Percentiles rank a stretch among this genome's conserved stretches.
phyloP scores from a whole-genome alignment of 2,888 invertebrate species.

The Parochlus steinenii region DNA sequence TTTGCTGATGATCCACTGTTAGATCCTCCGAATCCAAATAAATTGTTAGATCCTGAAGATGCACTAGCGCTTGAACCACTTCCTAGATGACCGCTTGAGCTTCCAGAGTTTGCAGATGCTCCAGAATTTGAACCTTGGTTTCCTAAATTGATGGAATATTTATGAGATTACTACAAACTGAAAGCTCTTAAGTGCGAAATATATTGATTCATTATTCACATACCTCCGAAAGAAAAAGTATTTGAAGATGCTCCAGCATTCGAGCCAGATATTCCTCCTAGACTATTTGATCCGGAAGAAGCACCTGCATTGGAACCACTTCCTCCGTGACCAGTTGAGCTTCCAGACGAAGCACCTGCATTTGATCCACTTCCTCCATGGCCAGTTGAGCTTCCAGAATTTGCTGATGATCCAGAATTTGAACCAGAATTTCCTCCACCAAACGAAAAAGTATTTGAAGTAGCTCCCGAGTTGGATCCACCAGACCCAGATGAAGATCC shows the following conservation, averaged over 20 bases:
- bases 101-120: no score
- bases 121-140: no score
- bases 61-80: no score
- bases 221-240: not conserved
- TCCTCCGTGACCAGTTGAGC: not conserved
- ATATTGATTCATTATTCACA: not conserved
- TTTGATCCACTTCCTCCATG: no score
- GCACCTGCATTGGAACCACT: constrained; percentile 3
- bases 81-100: no score
- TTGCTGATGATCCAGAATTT: not conserved
- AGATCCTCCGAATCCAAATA: not conserved
- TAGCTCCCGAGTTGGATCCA: not conserved
- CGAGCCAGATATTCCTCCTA: not conserved
- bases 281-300: not conserved
- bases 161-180: no score
- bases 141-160: no score
- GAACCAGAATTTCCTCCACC: not conserved
- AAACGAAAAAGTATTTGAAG: not conserved
- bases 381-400: not conserved
- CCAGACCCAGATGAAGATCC: constrained; percentile 2
- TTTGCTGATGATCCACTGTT: constrained; percentile 3
- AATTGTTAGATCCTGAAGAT: no score
- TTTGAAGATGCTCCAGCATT: not conserved
- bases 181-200: not conserved
- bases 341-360: not conserved